Base-by-base conservation (phyloP, 2,797 vertebrate species). In the Adrianichthys oophorus region DNA sequence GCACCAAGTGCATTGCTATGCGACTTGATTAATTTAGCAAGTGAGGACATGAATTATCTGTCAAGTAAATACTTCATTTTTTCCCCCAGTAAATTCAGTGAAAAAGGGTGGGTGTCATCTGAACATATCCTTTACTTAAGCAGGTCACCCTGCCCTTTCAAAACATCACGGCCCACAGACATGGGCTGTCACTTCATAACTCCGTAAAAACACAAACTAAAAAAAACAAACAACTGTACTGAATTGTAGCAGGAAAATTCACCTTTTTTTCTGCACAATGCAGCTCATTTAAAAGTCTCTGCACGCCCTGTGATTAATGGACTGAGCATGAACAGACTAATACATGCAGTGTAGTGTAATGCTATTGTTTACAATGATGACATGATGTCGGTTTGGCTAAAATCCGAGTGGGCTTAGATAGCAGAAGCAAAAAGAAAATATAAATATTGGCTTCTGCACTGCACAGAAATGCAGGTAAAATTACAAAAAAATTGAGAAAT, bases 11-110 rank as follows among this genome's bases (percentile, higher is more conserved):
- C 69, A 63, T 57, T 65, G 76, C 74, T 65, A 67, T 77, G 85
- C 72, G 51, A 60, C 72, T 80, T 74, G 80, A 89, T 87, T 87
- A 70, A 87, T 85, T 86, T 85, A 70, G 80, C 77, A 76, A 83
- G 79, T 74, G 82, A 76, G 74, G 24, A 66, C 44, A 47, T 64
- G 70, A 84, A 80, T 85, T 73, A 85, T 84, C 79, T 48, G 59
- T 78, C 57, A 41, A 47, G 61, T 74, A 76, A 83, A 82, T 80
- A 67, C 79, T 64, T 71, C 68, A 61, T 71, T 83, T 81, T 74
- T 63, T 80, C 76, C 74, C 62, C 72, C 82, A 69, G 68, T n/a
- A 74, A 61, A 56, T 46, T 64, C 80, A 46, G 70, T 10, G 32
- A 55, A 70, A 55, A 83, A 84, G 73, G 68, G 53, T 37, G 64